Conservation (phyloP, 2,113 vertebrate genomes). For the Terrapene triunguis region DNA sequence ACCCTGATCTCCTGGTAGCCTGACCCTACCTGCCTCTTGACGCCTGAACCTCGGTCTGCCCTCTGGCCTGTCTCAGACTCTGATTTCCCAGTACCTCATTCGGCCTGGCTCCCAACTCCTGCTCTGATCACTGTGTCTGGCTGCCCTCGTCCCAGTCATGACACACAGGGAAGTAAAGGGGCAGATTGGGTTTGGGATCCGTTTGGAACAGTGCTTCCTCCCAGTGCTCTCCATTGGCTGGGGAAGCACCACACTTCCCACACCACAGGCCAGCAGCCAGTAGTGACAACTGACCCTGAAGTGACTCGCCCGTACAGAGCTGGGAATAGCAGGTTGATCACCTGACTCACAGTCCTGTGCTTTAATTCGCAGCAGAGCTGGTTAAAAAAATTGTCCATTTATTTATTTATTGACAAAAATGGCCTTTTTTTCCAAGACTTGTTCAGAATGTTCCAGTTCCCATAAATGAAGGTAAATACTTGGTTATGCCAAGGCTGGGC, state of each 20-base stretch:
- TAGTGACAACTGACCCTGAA: no score
- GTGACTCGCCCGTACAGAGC: rapidly evolving
- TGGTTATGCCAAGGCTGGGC: neutral
- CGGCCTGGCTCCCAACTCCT: no score
- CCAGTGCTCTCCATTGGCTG: neutral
- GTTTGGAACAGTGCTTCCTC: neutral
- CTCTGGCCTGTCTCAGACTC: no score
- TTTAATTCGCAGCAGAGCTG: neutral
- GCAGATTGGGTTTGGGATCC: neutral
- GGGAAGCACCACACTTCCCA: neutral
- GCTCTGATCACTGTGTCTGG: no score
- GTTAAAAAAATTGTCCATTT: neutral
- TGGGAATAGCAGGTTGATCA: rapidly evolving
- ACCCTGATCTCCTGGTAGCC: no score
- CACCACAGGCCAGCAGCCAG: neutral
- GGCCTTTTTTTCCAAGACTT: neutral
- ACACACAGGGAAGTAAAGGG: no score
- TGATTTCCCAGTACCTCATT: no score
- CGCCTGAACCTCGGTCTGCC: no score
- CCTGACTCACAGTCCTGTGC: neutral
- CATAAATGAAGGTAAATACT: neutral
- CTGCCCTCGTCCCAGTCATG: no score
- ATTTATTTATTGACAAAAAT: neutral
- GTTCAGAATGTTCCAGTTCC: neutral
- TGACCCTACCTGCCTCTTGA: no score